phyloP scores from a whole-genome alignment of 2,888 invertebrate species.

The Beris chalybata region DNA sequence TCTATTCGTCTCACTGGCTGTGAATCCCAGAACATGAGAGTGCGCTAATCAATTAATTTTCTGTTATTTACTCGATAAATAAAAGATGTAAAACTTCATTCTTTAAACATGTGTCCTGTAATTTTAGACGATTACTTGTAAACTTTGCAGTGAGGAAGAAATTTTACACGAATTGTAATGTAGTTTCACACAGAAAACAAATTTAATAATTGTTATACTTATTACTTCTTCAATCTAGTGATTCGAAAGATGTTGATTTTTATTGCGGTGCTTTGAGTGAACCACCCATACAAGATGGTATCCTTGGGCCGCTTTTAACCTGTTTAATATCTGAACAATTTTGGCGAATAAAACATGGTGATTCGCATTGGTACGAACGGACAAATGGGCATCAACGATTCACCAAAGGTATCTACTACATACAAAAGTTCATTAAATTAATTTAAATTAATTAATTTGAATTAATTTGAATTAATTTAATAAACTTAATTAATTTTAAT shows the following conservation, averaged over 20 bases:
- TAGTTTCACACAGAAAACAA: background rate
- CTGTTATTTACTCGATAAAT: too few species aligned
- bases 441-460: too few species aligned
- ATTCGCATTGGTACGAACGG: slow-evolving; percentile 89
- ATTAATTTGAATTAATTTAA: too few species aligned
- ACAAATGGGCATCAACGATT: slow-evolving; percentile 66
- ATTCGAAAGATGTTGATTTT: slow-evolving; percentile 82
- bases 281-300: slow-evolving; percentile 67
- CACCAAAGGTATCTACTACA: slow-evolving; percentile 60
- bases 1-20: too few species aligned
- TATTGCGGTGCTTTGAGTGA: slow-evolving; percentile 89
- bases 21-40: too few species aligned
- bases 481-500: background rate
- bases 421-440: background rate
- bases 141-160: too few species aligned
- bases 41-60: too few species aligned
- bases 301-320: slow-evolving; percentile 82
- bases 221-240: slow-evolving; percentile 48
- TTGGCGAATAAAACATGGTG: slow-evolving; percentile 74
- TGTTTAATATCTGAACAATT: slow-evolving; percentile 88
- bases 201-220: too few species aligned
- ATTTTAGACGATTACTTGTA: too few species aligned
- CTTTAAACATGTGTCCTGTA: too few species aligned
- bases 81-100: too few species aligned
- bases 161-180: too few species aligned